Conservation (phyloP, 1,140 invertebrate genomes). For the Mycetomoellerius zeteki region DNA sequence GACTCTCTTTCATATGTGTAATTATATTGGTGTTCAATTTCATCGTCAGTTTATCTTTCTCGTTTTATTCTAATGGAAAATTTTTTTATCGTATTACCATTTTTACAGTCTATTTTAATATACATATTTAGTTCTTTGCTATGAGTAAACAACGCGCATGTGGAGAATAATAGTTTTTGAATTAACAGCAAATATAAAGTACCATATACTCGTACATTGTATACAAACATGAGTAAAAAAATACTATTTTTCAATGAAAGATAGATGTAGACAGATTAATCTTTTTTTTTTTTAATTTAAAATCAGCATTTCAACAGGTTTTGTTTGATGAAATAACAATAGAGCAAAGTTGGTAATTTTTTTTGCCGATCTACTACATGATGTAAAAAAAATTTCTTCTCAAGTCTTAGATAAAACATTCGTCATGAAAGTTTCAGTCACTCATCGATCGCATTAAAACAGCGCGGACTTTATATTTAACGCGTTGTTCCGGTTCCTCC, state of each 20-base stretch:
- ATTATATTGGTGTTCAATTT: no score
- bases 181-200: background rate
- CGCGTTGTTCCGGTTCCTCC: conserved; percentile 10
- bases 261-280: background rate
- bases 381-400: conserved; percentile 14
- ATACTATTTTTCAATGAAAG: background rate
- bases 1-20: background rate
- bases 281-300: background rate
- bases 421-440: conserved; percentile 29
- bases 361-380: conserved; percentile 3
- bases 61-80: background rate
- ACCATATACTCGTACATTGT: no score
- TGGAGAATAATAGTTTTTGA: background rate
- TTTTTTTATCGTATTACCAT: conserved; percentile 20
- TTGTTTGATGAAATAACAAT: background rate
- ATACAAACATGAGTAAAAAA: no score
- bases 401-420: conserved; percentile 22
- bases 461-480: conserved; percentile 41
- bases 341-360: background rate
- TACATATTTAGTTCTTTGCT: background rate
- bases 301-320: background rate
- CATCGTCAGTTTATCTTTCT: conserved; percentile 16
- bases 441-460: conserved; percentile 44
- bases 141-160: background rate
- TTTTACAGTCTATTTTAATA: background rate